Evolutionary conservation across 2,797 vertebrate genomes (phyloP).

Genomic region (Lepus oiostolus): DNA sequence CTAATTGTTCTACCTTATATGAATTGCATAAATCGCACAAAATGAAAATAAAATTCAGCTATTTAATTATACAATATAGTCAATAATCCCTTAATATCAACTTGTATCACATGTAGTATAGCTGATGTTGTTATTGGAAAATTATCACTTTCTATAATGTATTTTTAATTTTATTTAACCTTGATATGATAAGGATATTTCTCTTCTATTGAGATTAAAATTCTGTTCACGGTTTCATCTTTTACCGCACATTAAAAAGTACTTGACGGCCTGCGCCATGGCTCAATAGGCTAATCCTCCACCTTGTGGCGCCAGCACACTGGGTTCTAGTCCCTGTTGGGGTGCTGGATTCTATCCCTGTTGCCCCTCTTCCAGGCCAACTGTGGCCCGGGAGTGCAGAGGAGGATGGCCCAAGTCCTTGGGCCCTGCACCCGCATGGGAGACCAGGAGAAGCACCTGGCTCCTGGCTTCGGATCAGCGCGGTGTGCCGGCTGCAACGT

Average conservation of each 20-base stretch:
- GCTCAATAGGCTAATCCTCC: too few relatives aligned
- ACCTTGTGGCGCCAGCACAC: too few relatives aligned
- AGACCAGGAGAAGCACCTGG: too few relatives aligned
- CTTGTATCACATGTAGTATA: conserved; percentile 24
- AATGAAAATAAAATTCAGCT: conserved; percentile 19
- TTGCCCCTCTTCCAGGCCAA: too few relatives aligned
- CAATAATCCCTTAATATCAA: conserved; percentile 20
- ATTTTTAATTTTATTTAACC: conserved; percentile 46
- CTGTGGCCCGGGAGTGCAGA: too few relatives aligned
- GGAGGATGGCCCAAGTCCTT: too few relatives aligned
- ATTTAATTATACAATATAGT: conserved; percentile 59
- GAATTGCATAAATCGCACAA: conserved; percentile 70
- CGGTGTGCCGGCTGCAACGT: too few relatives aligned
- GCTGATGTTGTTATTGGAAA: background rate
- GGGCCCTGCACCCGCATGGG: too few relatives aligned
- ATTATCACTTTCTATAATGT: conserved; percentile 17
- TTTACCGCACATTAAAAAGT: conserved; percentile 65
- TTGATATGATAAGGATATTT: conserved; percentile 32
- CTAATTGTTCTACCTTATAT: conserved; percentile 38
- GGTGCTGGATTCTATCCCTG: too few relatives aligned
- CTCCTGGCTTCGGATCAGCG: too few relatives aligned
- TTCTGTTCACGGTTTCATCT: conserved; percentile 2
- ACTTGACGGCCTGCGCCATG: background rate
- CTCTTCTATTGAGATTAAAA: conserved; percentile 56
- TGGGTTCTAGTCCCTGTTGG: too few relatives aligned